phyloP scores from a whole-genome alignment of 2,113 vertebrate genomes.

The Nycticorax nycticorax region DNA sequence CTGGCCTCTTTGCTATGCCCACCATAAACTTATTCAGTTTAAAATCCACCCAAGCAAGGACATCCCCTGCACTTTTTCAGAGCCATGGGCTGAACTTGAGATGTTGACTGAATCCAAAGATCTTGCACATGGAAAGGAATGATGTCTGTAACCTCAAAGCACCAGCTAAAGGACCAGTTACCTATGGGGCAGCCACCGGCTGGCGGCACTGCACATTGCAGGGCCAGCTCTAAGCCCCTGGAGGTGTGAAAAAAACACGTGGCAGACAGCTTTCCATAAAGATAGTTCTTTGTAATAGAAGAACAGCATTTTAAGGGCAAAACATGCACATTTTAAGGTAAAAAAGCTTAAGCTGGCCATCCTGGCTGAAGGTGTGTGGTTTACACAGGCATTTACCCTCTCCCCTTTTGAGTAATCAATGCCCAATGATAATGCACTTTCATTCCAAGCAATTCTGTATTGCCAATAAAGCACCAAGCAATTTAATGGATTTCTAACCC shows the following conservation, averaged over 20 bases:
- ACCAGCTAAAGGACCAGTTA: neutral
- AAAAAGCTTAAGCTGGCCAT: neutral
- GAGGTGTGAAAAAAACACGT: neutral
- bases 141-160: neutral
- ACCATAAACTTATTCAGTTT: neutral
- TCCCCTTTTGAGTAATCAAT: slow-evolving; percentile 28
- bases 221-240: neutral
- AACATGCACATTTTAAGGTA: neutral
- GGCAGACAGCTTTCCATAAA: slow-evolving; percentile 7
- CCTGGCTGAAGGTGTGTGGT: slow-evolving; percentile 6
- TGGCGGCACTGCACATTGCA: neutral
- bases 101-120: neutral
- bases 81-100: neutral
- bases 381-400: neutral
- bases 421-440: slow-evolving; percentile 32
- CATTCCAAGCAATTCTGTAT: slow-evolving; percentile 8
- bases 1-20: neutral
- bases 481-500: slow-evolving; percentile 68
- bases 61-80: neutral
- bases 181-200: neutral
- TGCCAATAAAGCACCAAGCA: slow-evolving; percentile 41
- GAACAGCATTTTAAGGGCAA: neutral
- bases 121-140: neutral
- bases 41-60: neutral
- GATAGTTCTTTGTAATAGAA: neutral